phyloP scores from a whole-genome alignment of 2,888 invertebrate species.

The Dilophus febrilis region DNA sequence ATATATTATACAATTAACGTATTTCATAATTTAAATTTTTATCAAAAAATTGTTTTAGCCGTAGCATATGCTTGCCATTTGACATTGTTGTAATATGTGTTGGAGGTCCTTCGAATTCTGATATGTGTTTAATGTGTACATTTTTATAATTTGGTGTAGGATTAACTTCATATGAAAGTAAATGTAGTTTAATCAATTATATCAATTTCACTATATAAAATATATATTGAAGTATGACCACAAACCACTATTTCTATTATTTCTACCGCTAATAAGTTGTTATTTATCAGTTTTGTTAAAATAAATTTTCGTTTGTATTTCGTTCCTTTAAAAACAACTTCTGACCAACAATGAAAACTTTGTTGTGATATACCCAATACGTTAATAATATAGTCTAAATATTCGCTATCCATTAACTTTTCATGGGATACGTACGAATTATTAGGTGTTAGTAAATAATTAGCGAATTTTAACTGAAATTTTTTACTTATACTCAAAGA shows the following conservation, averaged over 20 bases:
- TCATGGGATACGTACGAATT: background rate
- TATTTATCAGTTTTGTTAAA: background rate
- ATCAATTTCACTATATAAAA: background rate
- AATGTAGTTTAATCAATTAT: background rate
- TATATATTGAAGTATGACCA: background rate
- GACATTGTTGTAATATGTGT: background rate
- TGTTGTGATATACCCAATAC: background rate
- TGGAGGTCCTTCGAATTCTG: background rate
- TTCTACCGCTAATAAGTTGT: background rate
- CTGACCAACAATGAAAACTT: background rate
- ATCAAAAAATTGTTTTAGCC: slow-evolving; percentile 2
- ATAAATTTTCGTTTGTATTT: background rate
- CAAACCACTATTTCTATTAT: background rate
- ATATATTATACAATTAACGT: too few species aligned
- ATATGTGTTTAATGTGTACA: slow-evolving; percentile 4
- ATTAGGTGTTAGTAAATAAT: background rate
- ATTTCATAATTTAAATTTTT: too few species aligned
- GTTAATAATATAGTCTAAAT: too few species aligned
- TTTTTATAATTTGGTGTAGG: slow-evolving; percentile 2
- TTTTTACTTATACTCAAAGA: background rate
- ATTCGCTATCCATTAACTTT: too few species aligned
- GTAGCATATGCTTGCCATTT: background rate
- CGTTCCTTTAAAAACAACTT: slow-evolving; percentile 2
- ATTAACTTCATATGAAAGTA: slow-evolving; percentile 1
- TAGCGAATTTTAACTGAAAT: slow-evolving; percentile 1